Evolutionary conservation across 35 echinoderm and acorn worm genomes (phyloP).

Genomic region (Amphiura filiformis): DNA sequence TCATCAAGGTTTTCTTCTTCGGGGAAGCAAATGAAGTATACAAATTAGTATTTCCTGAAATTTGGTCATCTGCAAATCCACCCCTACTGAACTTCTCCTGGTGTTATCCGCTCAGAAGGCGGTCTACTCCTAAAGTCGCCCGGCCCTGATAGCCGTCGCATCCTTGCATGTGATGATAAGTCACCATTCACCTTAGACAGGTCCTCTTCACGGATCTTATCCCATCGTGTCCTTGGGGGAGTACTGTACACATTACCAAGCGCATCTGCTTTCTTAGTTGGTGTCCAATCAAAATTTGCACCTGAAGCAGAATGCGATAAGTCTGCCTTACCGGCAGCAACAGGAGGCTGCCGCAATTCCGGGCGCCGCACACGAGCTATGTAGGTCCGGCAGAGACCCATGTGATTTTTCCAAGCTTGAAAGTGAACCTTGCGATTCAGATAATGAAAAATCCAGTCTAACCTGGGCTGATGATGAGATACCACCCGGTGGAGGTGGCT

Average conservation of each 20-base stretch:
- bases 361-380: slow-evolving; percentile 27
- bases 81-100: background rate
- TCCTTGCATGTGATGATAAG: background rate
- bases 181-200: slow-evolving; percentile 8
- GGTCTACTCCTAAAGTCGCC: background rate
- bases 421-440: slow-evolving; percentile 18
- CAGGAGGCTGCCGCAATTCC: slow-evolving; percentile 9
- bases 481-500: background rate
- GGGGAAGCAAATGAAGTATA: slow-evolving; percentile 40
- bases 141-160: slow-evolving; percentile 13
- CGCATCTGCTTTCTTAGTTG: background rate
- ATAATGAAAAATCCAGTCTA: slow-evolving; percentile 20
- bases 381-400: slow-evolving; percentile 21
- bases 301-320: slow-evolving; percentile 20
- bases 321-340: background rate
- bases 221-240: slow-evolving; percentile 22
- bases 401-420: slow-evolving; percentile 30
- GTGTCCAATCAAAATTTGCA: slow-evolving; percentile 18
- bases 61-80: slow-evolving; percentile 34
- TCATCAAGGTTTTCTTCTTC: slow-evolving; percentile 13
- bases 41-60: slow-evolving; percentile 29
- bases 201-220: background rate
- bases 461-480: background rate
- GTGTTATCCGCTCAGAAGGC: background rate
- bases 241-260: slow-evolving; percentile 7